Evolutionary conservation across 2,113 vertebrate species (phyloP).

Genomic region (Oryzias woworae): DNA sequence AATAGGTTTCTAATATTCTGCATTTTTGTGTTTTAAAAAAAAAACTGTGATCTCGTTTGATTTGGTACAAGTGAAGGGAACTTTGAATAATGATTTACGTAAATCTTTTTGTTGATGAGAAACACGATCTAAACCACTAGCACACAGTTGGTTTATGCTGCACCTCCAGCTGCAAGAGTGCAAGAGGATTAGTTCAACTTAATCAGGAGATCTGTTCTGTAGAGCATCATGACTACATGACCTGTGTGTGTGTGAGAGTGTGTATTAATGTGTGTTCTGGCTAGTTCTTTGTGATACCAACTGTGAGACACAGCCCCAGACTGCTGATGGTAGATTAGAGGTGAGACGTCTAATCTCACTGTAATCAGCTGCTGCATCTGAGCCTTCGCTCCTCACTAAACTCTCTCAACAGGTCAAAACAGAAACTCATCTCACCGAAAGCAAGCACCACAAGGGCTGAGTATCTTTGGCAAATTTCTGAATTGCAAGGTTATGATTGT

Average conservation of each 20-base stretch:
- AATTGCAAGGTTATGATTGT: too few relatives aligned
- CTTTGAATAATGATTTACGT: not conserved
- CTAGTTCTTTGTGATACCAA: constrained; percentile 42
- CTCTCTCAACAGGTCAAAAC: constrained; percentile 63
- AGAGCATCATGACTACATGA: constrained; percentile 53
- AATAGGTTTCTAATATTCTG: not conserved
- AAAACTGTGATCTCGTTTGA: not conserved
- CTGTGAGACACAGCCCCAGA: constrained; percentile 54
- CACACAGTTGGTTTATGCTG: constrained; percentile 24
- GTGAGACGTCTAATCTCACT: constrained; percentile 65
- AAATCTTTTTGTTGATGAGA: constrained; percentile 9
- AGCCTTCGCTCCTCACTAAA: constrained; percentile 57
- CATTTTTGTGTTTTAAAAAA: not conserved
- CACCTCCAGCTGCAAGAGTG: constrained; percentile 23
- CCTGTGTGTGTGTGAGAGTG: constrained; percentile 14
- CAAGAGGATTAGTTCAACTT: constrained; percentile 43
- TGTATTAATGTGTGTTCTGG: constrained; percentile 21
- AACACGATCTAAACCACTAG: constrained; percentile 16
- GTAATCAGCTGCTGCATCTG: constrained; percentile 69
- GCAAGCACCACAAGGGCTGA: constrained; percentile 15
- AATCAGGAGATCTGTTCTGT: constrained; percentile 55
- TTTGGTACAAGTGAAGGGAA: not conserved
- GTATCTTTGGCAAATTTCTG: constrained; percentile 10
- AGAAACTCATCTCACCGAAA: constrained; percentile 51
- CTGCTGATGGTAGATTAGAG: constrained; percentile 72